These are phyloP conservation scores for Agelastica alni DNA, from an alignment of 2,888 invertebrate species.

Conservation along the genomic window DNA sequence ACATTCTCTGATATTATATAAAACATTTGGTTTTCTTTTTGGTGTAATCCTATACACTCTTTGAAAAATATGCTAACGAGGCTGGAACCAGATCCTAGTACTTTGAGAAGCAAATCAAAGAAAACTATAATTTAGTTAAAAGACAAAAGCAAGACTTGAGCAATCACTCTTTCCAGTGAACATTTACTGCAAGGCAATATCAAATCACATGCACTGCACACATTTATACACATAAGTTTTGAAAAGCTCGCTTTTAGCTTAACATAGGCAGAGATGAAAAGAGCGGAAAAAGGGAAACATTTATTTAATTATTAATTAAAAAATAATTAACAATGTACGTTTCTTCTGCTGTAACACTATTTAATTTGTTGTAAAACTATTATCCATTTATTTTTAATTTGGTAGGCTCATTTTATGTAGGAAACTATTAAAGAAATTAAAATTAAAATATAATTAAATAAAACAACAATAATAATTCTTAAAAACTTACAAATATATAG, in stretches of 20 bases:
- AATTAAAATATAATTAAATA: too few species aligned
- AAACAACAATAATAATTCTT: too few species aligned
- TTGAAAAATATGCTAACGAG: conserved; percentile 20
- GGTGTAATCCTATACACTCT: not conserved
- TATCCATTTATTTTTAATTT: too few species aligned
- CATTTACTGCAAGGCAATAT: conserved; percentile 33
- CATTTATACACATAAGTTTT: conserved; percentile 5
- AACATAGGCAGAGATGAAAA: conserved; percentile 2
- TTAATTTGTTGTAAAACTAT: too few species aligned
- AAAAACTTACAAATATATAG: too few species aligned
- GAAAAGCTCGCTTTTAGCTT: conserved; percentile 7
- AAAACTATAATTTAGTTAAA: conserved; percentile 30
- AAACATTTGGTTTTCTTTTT: not conserved
- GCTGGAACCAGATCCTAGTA: conserved; percentile 12
- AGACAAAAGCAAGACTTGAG: conserved; percentile 29
- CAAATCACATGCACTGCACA: conserved; percentile 31
- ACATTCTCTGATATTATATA: not conserved
- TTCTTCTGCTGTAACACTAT: too few species aligned
- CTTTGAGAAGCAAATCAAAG: conserved; percentile 30
- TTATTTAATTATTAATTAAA: too few species aligned
- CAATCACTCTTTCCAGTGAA: conserved; percentile 16
- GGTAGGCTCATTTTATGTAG: too few species aligned
- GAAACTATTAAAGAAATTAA: too few species aligned
- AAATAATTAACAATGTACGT: too few species aligned
- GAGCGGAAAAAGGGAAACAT: too few species aligned